phyloP scores from a whole-genome alignment of 2,797 vertebrate species.

The Dendrocincla tyrannina region DNA sequence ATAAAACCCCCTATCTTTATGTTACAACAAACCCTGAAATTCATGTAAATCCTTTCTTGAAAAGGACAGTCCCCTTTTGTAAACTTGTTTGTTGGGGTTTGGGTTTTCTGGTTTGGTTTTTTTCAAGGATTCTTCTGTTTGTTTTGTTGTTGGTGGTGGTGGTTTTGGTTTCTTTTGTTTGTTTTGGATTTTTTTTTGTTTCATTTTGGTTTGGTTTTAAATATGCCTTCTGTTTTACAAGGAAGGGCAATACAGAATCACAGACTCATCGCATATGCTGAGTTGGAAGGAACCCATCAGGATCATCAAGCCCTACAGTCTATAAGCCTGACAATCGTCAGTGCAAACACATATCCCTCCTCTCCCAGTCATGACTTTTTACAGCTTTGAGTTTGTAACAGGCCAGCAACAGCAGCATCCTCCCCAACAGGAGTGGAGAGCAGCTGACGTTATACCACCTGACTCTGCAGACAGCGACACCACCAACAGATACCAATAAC shows the following conservation, averaged over 20 bases:
- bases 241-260: neutral
- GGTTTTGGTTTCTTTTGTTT: neutral
- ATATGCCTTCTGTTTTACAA: neutral
- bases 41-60: neutral
- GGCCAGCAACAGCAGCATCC: neutral
- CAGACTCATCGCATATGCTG: neutral
- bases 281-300: neutral
- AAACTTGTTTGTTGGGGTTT: neutral
- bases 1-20: neutral
- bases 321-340: neutral
- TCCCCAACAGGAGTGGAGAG: fast-evolving
- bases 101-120: neutral
- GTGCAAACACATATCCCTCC: neutral
- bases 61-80: neutral
- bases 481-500: neutral
- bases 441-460: neutral
- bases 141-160: neutral
- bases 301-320: neutral
- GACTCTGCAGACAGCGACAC: neutral
- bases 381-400: neutral
- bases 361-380: neutral
- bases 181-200: neutral
- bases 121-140: neutral
- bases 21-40: neutral
- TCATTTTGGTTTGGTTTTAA: neutral